Percentiles rank a stretch among this genome's conserved stretches.
phyloP scores from a whole-genome alignment of 2,113 vertebrate genomes.

The Candoia aspera region DNA sequence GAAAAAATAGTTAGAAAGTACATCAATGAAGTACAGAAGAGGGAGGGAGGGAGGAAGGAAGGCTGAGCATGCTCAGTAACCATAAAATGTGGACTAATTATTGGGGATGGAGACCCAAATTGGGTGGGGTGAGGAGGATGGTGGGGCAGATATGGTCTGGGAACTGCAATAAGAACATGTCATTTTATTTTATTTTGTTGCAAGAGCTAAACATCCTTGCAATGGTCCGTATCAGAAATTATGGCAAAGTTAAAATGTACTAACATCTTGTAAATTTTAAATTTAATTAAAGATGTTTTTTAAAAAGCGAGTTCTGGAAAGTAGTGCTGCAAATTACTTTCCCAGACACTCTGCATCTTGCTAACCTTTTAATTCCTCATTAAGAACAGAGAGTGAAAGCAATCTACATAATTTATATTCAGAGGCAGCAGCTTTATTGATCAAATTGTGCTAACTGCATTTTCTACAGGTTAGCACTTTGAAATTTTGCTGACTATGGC shows the following conservation, averaged over 20 bases:
- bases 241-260: background rate
- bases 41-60: too few species aligned
- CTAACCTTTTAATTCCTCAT: background rate
- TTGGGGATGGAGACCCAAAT: too few species aligned
- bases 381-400: background rate
- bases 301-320: background rate
- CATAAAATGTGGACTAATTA: too few species aligned
- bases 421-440: background rate
- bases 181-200: background rate
- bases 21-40: background rate
- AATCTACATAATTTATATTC: slow-evolving; percentile 1
- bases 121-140: too few species aligned
- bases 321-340: background rate
- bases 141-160: too few species aligned
- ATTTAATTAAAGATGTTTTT: background rate
- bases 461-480: background rate
- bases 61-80: too few species aligned
- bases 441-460: background rate
- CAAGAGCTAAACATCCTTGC: background rate
- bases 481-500: background rate
- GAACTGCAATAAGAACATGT: too few species aligned
- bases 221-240: background rate
- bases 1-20: background rate
- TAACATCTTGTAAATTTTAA: background rate
- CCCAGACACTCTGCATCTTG: background rate